phyloP scores from a whole-genome alignment of 2,113 vertebrate species.

The Petrocephalus microphthalmus region DNA sequence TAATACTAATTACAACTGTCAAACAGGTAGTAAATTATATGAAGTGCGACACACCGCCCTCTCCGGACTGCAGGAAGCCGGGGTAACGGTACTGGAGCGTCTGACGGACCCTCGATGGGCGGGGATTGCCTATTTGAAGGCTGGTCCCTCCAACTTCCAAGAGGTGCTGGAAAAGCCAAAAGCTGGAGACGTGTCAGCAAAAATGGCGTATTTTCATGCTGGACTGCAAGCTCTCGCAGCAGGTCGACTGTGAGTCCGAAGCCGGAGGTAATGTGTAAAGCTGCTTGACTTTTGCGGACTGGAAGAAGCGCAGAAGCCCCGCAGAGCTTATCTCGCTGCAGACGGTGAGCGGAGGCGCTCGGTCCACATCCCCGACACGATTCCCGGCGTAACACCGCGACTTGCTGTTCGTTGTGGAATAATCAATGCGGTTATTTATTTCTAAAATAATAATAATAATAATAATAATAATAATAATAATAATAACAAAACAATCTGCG shows the following conservation, averaged over 20 bases:
- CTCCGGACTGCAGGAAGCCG: not conserved
- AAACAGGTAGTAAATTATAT: not conserved
- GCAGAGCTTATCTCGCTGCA: not conserved
- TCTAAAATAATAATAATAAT: not conserved
- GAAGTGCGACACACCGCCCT: not conserved
- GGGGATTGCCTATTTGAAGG: not conserved
- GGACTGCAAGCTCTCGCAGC: not conserved
- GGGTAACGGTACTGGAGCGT: not conserved
- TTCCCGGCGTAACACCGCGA: not conserved
- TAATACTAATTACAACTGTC: not conserved
- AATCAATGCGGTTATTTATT: not conserved
- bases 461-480: no score
- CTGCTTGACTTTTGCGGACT: not conserved
- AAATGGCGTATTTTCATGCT: slow-evolving; percentile 2
- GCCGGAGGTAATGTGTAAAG: not conserved
- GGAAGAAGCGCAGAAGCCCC: not conserved
- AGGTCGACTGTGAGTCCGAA: not conserved
- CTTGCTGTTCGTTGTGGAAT: not conserved
- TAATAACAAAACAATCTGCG: not conserved
- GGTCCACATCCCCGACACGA: not conserved
- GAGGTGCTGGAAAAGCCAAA: not conserved
- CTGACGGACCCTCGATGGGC: not conserved
- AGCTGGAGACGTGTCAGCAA: not conserved
- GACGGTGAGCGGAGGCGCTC: not conserved
- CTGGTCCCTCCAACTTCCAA: not conserved